A percentile compares a stretch with the other conserved stretches of the same genome.
These are phyloP conservation scores for Sarcophaga bullata DNA, from an alignment of 1,140 invertebrate genomes.

Conservation along the genomic window DNA sequence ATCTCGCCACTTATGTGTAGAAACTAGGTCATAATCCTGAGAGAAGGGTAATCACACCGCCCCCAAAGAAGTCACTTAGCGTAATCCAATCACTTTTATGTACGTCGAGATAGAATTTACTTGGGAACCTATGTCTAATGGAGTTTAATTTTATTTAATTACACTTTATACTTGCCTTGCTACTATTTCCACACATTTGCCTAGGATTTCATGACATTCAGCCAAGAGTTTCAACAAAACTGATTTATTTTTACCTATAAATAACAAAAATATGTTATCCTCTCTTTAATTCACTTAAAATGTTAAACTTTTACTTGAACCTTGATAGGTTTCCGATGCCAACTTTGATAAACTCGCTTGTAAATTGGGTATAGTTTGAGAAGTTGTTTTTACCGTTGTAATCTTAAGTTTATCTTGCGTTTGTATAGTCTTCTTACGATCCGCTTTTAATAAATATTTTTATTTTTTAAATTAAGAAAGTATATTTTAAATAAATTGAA, in stretches of 20 bases:
- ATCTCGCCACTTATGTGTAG: too few species aligned
- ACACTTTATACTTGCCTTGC: constrained; percentile 50
- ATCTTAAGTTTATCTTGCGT: constrained; percentile 44
- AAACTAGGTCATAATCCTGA: too few species aligned
- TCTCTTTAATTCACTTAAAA: not conserved
- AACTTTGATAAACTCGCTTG: constrained; percentile 19
- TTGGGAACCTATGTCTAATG: too few species aligned
- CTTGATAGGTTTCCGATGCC: constrained; percentile 9
- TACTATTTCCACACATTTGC: constrained; percentile 56
- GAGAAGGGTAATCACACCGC: too few species aligned
- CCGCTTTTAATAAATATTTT: not conserved
- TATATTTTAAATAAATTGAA: too few species aligned
- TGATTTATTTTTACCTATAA: constrained; percentile 52
- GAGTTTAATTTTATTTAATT: too few species aligned
- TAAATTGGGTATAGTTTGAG: not conserved
- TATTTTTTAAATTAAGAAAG: too few species aligned
- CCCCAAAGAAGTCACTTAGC: too few species aligned
- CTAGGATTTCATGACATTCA: constrained; percentile 59
- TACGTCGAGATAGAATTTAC: too few species aligned
- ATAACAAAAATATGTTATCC: not conserved
- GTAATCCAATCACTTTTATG: too few species aligned
- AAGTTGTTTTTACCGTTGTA: constrained; percentile 49
- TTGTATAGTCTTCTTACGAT: not conserved
- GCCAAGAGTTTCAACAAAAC: constrained; percentile 55
- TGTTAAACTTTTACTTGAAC: not conserved